Base-by-base conservation (phyloP, 2,888 invertebrate species). In the Mythimna loreyi region DNA sequence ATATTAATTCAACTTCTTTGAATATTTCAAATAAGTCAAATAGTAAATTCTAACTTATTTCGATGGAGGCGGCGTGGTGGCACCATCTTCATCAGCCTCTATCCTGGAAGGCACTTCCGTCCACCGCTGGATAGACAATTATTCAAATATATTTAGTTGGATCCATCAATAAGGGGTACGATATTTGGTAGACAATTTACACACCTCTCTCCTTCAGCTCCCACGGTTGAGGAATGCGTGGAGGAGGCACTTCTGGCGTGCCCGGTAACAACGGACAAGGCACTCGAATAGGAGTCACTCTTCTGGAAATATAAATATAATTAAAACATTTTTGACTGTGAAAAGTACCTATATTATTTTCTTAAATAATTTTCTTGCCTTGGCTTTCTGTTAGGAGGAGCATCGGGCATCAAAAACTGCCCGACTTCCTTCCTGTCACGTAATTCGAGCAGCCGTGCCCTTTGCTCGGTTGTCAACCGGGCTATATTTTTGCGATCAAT, bases 61-160 rank as follows among this genome's bases (percentile, higher is more conserved):
- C 45, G n/a, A 3, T 19, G 19, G 8, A 45, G 45, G 45, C 5
- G 47, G 21, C 47, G 11, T 47, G 21, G 47, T 4, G 4, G 47
- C 21, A 47, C 1, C 11, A 21, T 47, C 45, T 11, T 47, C 21
- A 0, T 0, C 11, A 6, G 13, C 4, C 1, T 21, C 23, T 0
- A 23, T 2, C 3, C 43, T 45, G 1, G 45, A 45, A 8, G 21
- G 45, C 28, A 21, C 21, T 58, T 16, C n/a, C 2, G 1, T 45
- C 8, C 28, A 45, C 45, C n/a, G 28, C 58, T 58, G 45, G n/a
- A 58, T 21, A 58, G n/a, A 56, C 19, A 57, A 57, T 11, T 13
- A 49, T 21, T 23, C 4, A 49, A 40, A 43, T 57, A 11, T 57
- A 19, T 43, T 43, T 40, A 11, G 25, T 57, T 43, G 57, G 25